Evolutionary conservation across 2,888 invertebrate genomes (phyloP).

Genomic region (Habrosyne pyritoides): DNA sequence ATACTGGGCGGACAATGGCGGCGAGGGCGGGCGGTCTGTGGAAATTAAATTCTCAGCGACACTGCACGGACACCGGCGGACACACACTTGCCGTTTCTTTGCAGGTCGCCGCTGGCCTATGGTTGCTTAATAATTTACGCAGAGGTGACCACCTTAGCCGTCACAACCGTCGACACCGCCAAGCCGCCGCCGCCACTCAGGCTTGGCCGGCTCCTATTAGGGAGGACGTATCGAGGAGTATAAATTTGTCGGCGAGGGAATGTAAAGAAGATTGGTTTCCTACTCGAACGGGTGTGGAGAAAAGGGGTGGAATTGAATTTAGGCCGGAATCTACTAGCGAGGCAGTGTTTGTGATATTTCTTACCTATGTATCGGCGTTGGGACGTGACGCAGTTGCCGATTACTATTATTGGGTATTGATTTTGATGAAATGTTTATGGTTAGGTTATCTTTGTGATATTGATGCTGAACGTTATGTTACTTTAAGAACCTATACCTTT

Average conservation of each 20-base stretch:
- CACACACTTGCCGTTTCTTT: conserved; percentile 70
- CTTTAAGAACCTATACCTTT: neutral
- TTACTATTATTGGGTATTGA: conserved; percentile 61
- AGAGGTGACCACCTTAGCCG: conserved; percentile 38
- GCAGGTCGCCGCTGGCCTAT: conserved; percentile 51
- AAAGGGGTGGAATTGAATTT: conserved; percentile 80
- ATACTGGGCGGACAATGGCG: conserved; percentile 82
- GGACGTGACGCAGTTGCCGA: conserved; percentile 66
- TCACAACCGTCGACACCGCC: conserved; percentile 20
- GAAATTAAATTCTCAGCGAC: conserved; percentile 81
- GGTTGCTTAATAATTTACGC: conserved; percentile 71
- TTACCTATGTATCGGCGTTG: conserved; percentile 61
- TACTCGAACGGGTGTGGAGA: conserved; percentile 67
- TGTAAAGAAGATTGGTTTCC: conserved; percentile 82
- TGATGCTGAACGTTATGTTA: neutral
- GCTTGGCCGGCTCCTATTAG: conserved; percentile 54
- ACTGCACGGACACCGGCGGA: conserved; percentile 56
- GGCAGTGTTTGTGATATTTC: conserved; percentile 73
- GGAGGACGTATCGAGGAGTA: conserved; percentile 75
- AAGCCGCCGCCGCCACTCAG: conserved; percentile 28
- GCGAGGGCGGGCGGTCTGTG: conserved; percentile 72
- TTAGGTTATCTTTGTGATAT: neutral
- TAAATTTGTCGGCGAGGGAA: conserved; percentile 81
- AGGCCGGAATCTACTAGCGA: conserved; percentile 72
- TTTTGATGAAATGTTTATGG: conserved; percentile 34